A percentile compares a stretch with the other conserved stretches of the same genome.
Evolutionary conservation across 2,888 invertebrate genomes (phyloP).

Genomic region (Poecilus cupreus): DNA sequence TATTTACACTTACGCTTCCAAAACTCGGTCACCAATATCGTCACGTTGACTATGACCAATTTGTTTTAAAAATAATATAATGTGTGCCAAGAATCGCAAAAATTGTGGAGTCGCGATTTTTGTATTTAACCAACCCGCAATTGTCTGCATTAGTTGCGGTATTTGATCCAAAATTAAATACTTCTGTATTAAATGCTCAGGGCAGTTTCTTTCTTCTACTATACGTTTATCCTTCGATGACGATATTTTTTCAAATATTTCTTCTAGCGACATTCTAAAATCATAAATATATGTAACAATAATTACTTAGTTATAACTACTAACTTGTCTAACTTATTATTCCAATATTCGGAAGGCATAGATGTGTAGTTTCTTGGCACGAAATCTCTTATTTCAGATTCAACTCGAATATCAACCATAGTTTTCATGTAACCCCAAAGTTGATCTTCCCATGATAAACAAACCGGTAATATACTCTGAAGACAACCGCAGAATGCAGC

Average conservation of each 20-base stretch:
- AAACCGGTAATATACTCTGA: constrained; percentile 83
- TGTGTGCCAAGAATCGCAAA: constrained; percentile 88
- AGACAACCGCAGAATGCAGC: constrained; percentile 90
- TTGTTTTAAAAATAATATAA: constrained; percentile 87
- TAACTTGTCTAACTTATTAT: constrained; percentile 71
- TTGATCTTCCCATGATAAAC: constrained; percentile 91
- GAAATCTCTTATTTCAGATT: constrained; percentile 82
- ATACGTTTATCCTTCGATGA: constrained; percentile 77
- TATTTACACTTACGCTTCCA: constrained; percentile 78
- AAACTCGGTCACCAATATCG: constrained; percentile 83
- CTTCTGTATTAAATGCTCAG: constrained; percentile 88
- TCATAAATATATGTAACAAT: neutral
- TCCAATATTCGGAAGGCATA: constrained; percentile 82
- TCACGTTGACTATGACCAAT: constrained; percentile 84
- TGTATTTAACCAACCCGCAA: constrained; percentile 80
- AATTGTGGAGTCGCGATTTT: constrained; percentile 76
- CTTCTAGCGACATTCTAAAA: constrained; percentile 79
- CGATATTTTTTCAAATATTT: constrained; percentile 81
- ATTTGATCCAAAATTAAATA: constrained; percentile 89
- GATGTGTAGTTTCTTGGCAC: constrained; percentile 75
- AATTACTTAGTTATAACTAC: neutral
- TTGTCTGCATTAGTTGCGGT: constrained; percentile 82
- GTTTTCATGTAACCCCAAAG: constrained; percentile 91
- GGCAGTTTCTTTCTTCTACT: constrained; percentile 77
- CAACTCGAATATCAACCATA: constrained; percentile 89